Evolutionary conservation across 2,797 vertebrate species (phyloP).

Genomic region (Esox lucius): DNA sequence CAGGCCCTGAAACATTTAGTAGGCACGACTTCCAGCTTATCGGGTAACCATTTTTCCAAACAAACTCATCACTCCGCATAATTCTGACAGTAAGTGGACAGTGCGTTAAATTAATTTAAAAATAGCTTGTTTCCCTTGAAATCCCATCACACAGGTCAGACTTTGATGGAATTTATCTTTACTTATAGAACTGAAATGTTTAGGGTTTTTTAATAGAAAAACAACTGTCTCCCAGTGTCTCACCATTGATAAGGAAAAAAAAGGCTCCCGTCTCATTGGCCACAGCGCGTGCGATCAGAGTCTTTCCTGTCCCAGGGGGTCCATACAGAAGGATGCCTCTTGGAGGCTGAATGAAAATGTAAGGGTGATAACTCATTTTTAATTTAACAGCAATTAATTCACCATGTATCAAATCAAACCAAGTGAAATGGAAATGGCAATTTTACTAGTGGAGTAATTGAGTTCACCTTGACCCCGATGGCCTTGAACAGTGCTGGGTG

Average conservation of each 20-base stretch:
- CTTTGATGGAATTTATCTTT: neutral
- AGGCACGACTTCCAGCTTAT: neutral
- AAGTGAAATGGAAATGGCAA: neutral
- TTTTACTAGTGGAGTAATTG: neutral
- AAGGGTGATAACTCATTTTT: neutral
- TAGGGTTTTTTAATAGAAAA: neutral
- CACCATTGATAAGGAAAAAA: conserved; percentile 89
- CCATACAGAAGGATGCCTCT: conserved; percentile 87
- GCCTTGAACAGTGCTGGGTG: conserved; percentile 90
- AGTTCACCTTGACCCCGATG: conserved; percentile 84
- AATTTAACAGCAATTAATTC: neutral
- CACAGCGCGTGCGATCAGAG: conserved; percentile 86
- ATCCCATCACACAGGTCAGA: neutral
- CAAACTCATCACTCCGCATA: neutral
- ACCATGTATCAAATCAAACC: neutral
- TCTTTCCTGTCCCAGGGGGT: conserved; percentile 89
- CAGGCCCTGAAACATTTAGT: conserved; percentile 73
- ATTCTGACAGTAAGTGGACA: neutral
- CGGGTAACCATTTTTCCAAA: neutral
- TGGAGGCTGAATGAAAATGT: conserved; percentile 75
- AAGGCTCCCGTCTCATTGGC: conserved; percentile 89
- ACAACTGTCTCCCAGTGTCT: conserved; percentile 18
- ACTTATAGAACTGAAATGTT: neutral
- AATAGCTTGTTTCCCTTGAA: neutral
- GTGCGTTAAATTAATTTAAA: neutral